These are phyloP conservation scores for Machimus rusticus DNA, from an alignment of 2,888 invertebrate species.

Conservation along the genomic window DNA sequence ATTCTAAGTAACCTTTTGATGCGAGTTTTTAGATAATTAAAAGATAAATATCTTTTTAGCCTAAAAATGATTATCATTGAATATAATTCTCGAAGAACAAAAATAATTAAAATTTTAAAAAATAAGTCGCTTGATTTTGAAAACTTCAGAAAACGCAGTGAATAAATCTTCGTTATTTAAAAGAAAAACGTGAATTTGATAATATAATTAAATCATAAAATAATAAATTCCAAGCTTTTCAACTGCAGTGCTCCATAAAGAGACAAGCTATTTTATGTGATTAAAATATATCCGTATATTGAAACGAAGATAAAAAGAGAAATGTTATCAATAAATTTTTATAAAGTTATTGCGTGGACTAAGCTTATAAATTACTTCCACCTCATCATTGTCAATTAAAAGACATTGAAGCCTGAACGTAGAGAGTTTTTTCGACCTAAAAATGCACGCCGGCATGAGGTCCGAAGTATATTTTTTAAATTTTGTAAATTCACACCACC, in stretches of 20 bases:
- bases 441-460: neutral
- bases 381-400: neutral
- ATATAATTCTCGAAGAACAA: too few relatives aligned
- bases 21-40: too few relatives aligned
- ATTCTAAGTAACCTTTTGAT: too few relatives aligned
- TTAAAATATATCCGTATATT: neutral
- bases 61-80: too few relatives aligned
- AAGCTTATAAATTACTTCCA: conserved; percentile 4
- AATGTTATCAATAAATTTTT: conserved; percentile 16
- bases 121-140: too few relatives aligned
- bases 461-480: conserved; percentile 19
- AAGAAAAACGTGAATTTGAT: neutral
- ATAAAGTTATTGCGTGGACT: conserved; percentile 4
- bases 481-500: conserved; percentile 5
- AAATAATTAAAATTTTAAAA: too few relatives aligned
- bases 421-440: neutral
- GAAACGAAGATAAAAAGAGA: neutral
- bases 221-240: neutral
- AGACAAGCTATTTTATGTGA: neutral
- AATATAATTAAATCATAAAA: neutral
- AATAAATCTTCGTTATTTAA: neutral
- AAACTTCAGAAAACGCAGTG: too few relatives aligned
- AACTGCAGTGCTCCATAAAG: neutral
- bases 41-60: too few relatives aligned
- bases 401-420: conserved; percentile 18